Evolutionary conservation across 2,113 vertebrate genomes (phyloP).

Genomic region (Phycodurus eques): DNA sequence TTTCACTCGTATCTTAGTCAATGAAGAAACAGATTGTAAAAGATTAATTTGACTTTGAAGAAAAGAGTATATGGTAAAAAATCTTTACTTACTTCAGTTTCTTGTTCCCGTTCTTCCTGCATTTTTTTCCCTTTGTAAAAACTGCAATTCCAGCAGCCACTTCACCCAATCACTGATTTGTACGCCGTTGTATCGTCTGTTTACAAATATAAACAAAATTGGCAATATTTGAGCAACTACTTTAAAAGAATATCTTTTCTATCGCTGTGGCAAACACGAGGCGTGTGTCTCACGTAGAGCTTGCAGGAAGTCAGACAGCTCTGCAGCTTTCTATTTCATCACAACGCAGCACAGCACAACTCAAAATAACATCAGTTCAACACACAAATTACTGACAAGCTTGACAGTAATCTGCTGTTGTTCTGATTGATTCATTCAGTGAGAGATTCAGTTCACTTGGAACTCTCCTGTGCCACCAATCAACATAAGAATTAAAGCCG

Average conservation of each 20-base stretch:
- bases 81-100: background rate
- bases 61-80: background rate
- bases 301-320: constrained; percentile 1
- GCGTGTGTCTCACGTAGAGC: background rate
- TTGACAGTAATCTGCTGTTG: background rate
- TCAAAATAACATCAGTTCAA: background rate
- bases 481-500: background rate
- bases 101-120: background rate
- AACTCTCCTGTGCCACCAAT: background rate
- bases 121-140: background rate
- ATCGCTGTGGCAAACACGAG: background rate
- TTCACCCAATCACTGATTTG: background rate
- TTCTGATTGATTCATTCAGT: background rate
- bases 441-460: background rate
- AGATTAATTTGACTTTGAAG: background rate
- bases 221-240: background rate
- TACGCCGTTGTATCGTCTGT: background rate
- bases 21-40: background rate
- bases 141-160: background rate
- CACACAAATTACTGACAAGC: background rate
- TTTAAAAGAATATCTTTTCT: background rate
- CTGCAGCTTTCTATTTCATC: constrained; percentile 1
- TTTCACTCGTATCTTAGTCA: background rate
- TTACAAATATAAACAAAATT: background rate
- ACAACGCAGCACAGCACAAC: background rate